Evolutionary conservation across 2,888 invertebrate genomes (phyloP).

Genomic region (Mesorhabditis belari): DNA sequence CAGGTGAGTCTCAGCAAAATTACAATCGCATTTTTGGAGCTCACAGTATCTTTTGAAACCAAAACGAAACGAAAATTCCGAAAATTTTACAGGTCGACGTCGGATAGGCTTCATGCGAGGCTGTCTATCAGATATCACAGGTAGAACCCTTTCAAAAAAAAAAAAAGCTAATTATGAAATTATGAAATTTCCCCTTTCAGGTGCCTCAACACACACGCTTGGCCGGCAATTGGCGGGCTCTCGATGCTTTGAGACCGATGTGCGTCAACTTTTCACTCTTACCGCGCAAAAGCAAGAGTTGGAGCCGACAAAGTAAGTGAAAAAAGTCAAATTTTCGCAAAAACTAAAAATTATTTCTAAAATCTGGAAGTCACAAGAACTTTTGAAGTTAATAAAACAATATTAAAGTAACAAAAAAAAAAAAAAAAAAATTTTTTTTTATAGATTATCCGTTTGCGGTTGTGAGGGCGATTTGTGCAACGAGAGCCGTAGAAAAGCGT

Average conservation of each 20-base stretch:
- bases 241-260: constrained; percentile 19
- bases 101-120: constrained; percentile 49
- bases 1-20: constrained; percentile 27
- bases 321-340: neutral
- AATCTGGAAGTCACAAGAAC: neutral
- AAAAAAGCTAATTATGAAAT: too few relatives aligned
- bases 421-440: neutral
- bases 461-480: neutral
- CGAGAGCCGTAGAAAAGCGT: too few relatives aligned
- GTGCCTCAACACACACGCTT: neutral
- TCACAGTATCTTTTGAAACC: neutral
- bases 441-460: neutral
- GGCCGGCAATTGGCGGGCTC: neutral
- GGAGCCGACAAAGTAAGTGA: constrained; percentile 10
- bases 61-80: neutral
- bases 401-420: neutral
- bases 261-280: constrained; percentile 27
- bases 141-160: too few relatives aligned
- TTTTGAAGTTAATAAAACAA: too few relatives aligned
- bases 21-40: neutral
- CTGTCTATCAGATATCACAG: constrained; percentile 47
- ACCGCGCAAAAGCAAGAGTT: constrained; percentile 29
- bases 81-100: constrained; percentile 35
- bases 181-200: neutral
- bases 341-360: neutral